Conservation (phyloP, 2,797 vertebrate species). For the Platyrinchus mystaceus region DNA sequence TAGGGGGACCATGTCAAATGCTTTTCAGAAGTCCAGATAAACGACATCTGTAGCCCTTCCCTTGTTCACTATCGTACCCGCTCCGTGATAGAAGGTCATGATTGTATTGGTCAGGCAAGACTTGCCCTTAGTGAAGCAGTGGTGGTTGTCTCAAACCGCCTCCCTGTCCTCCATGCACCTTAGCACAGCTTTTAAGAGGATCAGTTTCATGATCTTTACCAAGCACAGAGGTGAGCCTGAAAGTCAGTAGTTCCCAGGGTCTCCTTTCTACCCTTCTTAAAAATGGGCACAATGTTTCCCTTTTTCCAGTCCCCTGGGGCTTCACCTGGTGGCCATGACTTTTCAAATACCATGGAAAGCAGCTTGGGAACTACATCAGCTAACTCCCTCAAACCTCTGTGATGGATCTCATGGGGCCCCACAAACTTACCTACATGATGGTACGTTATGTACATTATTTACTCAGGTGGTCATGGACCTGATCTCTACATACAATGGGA, state of each 20-base stretch:
- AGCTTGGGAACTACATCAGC: not conserved
- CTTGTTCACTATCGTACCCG: not conserved
- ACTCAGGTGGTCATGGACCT: not conserved
- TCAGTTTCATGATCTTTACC: not conserved
- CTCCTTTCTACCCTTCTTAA: not conserved
- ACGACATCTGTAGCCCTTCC: not conserved
- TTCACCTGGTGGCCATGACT: not conserved
- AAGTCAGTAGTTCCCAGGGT: not conserved
- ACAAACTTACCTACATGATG: not conserved
- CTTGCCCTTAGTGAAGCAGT: not conserved
- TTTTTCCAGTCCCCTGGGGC: not conserved
- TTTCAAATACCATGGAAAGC: not conserved
- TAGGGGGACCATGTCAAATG: not conserved
- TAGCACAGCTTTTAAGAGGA: not conserved
- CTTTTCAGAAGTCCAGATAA: not conserved
- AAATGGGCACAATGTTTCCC: fast-evolving
- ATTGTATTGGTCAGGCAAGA: not conserved
- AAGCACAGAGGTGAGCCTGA: not conserved
- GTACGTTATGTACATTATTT: not conserved
- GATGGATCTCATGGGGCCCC: not conserved
- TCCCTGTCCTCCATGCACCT: not conserved
- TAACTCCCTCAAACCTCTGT: not conserved
- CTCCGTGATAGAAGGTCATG: not conserved
- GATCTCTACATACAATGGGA: not conserved
- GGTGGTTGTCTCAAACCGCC: not conserved